phyloP scores from a whole-genome alignment of 1,140 invertebrate species.

The Battus philenor region DNA sequence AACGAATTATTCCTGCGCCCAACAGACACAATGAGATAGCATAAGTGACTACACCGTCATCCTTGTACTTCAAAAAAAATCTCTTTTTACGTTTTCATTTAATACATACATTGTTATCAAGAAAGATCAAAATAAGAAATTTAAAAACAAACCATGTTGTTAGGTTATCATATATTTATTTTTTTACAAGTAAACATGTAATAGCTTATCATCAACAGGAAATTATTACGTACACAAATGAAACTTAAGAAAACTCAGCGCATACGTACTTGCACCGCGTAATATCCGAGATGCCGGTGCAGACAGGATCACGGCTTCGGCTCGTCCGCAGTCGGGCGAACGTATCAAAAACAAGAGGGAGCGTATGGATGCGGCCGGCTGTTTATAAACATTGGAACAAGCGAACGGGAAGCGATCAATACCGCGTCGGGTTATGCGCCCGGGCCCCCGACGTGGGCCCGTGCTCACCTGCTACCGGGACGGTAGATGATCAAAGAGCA shows the following conservation, averaged over 20 bases:
- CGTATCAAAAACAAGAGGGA: constrained; percentile 60
- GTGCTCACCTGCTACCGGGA: constrained; percentile 50
- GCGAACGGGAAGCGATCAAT: constrained; percentile 59
- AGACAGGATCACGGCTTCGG: constrained; percentile 36
- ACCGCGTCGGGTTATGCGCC: constrained; percentile 41
- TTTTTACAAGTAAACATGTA: background rate
- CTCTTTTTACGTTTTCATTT: too few species aligned
- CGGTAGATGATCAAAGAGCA: constrained; percentile 33
- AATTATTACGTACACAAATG: constrained; percentile 22
- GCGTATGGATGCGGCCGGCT: constrained; percentile 59
- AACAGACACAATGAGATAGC: too few species aligned
- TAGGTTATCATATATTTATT: too few species aligned
- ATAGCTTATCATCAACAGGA: constrained; percentile 22
- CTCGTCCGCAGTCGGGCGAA: constrained; percentile 35
- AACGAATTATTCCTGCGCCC: too few species aligned
- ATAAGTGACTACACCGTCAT: too few species aligned
- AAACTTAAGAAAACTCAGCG: constrained; percentile 34
- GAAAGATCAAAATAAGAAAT: too few species aligned
- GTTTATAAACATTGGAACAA: constrained; percentile 71
- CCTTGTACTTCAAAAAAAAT: too few species aligned
- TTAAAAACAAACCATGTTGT: too few species aligned
- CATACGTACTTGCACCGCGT: constrained; percentile 57
- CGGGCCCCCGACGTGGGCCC: constrained; percentile 38
- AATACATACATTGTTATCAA: too few species aligned
- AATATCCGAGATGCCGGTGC: constrained; percentile 34